A percentile compares a stretch with the other conserved stretches of the same genome.
Evolutionary conservation across 2,797 vertebrate species (phyloP).

Genomic region (Neosilurus hyrtlii): DNA sequence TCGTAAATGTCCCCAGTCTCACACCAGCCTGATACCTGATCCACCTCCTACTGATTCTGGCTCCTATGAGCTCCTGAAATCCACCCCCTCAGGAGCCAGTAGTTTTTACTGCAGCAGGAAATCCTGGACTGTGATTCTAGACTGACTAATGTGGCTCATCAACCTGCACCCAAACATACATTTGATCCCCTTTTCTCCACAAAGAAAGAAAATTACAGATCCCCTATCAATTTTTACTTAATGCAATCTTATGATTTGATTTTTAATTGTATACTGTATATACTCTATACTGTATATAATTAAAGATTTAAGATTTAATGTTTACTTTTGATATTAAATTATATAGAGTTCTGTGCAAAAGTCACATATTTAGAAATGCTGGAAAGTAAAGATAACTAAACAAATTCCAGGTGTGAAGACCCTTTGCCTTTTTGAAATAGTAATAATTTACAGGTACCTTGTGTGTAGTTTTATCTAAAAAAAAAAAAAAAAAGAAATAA

Average conservation of each 20-base stretch:
- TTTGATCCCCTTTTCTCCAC: constrained; percentile 23
- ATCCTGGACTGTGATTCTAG: constrained; percentile 26
- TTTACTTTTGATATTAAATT: too few relatives aligned
- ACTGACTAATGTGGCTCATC: constrained; percentile 37
- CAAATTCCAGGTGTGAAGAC: too few relatives aligned
- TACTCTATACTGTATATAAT: too few relatives aligned
- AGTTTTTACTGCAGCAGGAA: constrained; percentile 43
- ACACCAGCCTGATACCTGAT: constrained; percentile 56
- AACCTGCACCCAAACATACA: constrained; percentile 41
- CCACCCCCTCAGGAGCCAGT: constrained; percentile 50
- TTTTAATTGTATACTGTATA: too few relatives aligned
- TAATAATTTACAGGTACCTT: too few relatives aligned
- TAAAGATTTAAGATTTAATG: too few relatives aligned
- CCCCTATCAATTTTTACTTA: constrained; percentile 38
- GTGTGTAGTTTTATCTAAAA: too few relatives aligned
- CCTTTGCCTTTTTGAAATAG: too few relatives aligned
- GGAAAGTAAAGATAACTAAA: too few relatives aligned
- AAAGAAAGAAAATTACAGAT: constrained; percentile 55
- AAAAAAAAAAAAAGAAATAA: too few relatives aligned
- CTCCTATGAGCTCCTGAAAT: constrained; percentile 51
- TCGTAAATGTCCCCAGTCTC: constrained; percentile 50
- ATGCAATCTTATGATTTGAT: constrained; percentile 13
- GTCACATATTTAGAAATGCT: too few relatives aligned
- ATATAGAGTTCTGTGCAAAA: too few relatives aligned
- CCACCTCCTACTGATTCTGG: constrained; percentile 49